Percentiles rank a stretch among this genome's conserved stretches.
Evolutionary conservation across 2,888 invertebrate species (phyloP).

Genomic region (Standfussiana lucernea): DNA sequence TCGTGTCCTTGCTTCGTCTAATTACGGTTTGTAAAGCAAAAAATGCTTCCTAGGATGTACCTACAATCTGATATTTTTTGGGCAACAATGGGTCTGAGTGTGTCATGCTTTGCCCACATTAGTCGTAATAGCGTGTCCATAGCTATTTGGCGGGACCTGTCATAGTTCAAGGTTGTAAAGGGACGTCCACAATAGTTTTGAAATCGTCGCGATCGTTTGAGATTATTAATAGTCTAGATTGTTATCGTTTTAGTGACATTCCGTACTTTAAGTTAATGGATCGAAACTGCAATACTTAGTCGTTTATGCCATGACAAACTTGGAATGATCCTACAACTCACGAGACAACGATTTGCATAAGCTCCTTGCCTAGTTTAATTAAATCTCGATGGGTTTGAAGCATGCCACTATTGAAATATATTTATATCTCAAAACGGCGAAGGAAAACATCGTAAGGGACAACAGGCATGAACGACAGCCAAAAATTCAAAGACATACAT

Average conservation of each 20-base stretch:
- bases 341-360: not conserved
- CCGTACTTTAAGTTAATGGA: not conserved
- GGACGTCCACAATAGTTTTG: constrained; percentile 68
- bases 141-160: constrained; percentile 78
- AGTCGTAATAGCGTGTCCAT: constrained; percentile 81
- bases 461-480: not conserved
- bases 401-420: not conserved
- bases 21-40: constrained; percentile 64
- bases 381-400: not conserved
- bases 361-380: not conserved
- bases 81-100: constrained; percentile 73
- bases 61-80: constrained; percentile 73
- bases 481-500: not conserved
- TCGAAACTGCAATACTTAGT: not conserved
- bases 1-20: constrained; percentile 70
- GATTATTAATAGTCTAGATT: constrained; percentile 25
- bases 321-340: not conserved
- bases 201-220: constrained; percentile 42
- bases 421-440: not conserved
- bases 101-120: constrained; percentile 81
- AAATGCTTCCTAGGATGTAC: constrained; percentile 75
- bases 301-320: not conserved
- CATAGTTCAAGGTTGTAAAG: constrained; percentile 84
- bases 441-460: not conserved
- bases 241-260: constrained; percentile 36